A percentile compares a stretch with the other conserved stretches of the same genome.
Conservation (phyloP, 64 coral and sea anemone species). For the Astreopora myriophthalma region DNA sequence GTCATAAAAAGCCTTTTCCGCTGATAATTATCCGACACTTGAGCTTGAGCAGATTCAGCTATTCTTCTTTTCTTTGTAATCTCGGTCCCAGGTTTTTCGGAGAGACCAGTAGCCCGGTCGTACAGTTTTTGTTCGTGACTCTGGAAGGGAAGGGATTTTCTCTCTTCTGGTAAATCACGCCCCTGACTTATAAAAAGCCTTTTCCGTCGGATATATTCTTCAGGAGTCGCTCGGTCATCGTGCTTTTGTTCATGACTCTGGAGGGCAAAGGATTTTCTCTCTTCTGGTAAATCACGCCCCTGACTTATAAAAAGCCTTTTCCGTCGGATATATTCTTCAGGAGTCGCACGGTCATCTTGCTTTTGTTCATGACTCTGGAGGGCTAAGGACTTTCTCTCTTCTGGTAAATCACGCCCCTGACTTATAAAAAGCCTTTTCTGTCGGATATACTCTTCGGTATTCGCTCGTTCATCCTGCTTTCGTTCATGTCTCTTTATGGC, state of each 20-base stretch:
- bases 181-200: background rate
- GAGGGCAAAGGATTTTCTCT: background rate
- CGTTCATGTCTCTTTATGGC: background rate
- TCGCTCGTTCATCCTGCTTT: background rate
- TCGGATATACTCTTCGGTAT: background rate
- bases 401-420: background rate
- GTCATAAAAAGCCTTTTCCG: background rate
- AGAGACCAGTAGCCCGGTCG: background rate
- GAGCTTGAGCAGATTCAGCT: too few relatives aligned
- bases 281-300: background rate
- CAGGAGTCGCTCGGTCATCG: background rate
- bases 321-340: too few relatives aligned
- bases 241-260: background rate
- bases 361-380: background rate
- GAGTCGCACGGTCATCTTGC: background rate
- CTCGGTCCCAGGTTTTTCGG: too few relatives aligned
- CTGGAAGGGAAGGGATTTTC: background rate
- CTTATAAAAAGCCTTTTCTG: background rate
- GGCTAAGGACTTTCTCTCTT: background rate
- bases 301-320: background rate
- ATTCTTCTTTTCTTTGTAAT: background rate
- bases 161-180: background rate
- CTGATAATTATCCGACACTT: too few relatives aligned
- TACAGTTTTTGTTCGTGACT: background rate
- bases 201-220: background rate